Percentiles rank a stretch among this genome's conserved stretches.
phyloP scores from a whole-genome alignment of 2,113 vertebrate species.

The Pteruthius melanotis region DNA sequence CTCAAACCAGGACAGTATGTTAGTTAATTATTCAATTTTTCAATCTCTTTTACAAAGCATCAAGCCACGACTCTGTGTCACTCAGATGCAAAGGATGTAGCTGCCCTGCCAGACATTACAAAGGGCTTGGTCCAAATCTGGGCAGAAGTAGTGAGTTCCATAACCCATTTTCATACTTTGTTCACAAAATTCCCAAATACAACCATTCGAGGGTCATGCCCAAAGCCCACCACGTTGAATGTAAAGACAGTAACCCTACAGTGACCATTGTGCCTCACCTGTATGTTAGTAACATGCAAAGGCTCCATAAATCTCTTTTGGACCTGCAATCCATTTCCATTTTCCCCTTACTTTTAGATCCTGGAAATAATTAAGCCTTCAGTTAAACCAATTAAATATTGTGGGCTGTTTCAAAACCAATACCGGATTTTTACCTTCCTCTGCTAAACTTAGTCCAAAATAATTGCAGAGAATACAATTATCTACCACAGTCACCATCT shows the following conservation, averaged over 20 bases:
- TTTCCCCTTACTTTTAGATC: not conserved
- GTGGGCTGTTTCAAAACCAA: not conserved
- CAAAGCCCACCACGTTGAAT: not conserved
- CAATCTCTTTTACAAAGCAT: not conserved
- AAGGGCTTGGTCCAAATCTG: accelerated
- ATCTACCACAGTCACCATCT: slow-evolving; percentile 45
- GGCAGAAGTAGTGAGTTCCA: not conserved
- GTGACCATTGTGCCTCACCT: not conserved
- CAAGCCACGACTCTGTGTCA: not conserved
- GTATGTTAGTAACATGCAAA: not conserved
- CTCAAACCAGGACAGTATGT: no score
- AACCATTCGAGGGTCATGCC: not conserved
- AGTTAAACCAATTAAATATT: not conserved
- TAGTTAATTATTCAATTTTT: not conserved
- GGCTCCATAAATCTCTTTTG: not conserved
- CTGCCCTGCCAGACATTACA: not conserved
- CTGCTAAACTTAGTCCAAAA: slow-evolving; percentile 29
- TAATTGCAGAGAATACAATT: slow-evolving; percentile 46
- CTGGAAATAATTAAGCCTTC: not conserved
- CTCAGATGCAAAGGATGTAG: not conserved
- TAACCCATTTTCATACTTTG: not conserved
- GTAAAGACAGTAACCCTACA: not conserved
- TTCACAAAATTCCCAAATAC: not conserved
- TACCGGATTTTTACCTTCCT: not conserved
- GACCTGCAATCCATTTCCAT: not conserved